These are phyloP conservation scores for Sphinx pinastri DNA, from an alignment of 2,888 invertebrate genomes.

Conservation along the genomic window DNA sequence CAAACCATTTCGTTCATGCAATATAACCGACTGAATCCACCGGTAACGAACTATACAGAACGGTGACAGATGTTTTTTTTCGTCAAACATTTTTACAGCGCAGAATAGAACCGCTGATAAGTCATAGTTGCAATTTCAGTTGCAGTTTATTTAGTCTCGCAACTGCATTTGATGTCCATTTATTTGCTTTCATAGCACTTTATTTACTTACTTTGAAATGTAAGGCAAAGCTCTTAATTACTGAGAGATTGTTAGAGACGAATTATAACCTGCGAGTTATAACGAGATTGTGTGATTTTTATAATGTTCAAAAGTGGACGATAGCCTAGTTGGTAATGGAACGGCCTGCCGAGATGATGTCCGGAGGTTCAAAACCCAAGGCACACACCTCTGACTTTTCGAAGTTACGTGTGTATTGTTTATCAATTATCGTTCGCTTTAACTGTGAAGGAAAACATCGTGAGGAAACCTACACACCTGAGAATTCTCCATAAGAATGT, in stretches of 20 bases:
- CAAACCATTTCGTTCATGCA: constrained; percentile 35
- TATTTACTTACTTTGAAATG: too few relatives aligned
- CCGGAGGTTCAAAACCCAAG: too few relatives aligned
- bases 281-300: not conserved
- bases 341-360: too few relatives aligned
- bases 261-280: too few relatives aligned
- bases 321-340: not conserved
- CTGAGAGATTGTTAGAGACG: too few relatives aligned
- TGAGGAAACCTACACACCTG: too few relatives aligned
- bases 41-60: constrained; percentile 58
- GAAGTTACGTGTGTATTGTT: too few relatives aligned
- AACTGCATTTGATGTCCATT: not conserved
- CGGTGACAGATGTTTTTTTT: constrained; percentile 52
- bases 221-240: too few relatives aligned
- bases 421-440: too few relatives aligned
- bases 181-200: not conserved
- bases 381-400: too few relatives aligned
- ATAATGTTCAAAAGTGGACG: not conserved
- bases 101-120: constrained; percentile 11
- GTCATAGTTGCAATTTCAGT: constrained; percentile 17
- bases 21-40: constrained; percentile 49
- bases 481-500: too few relatives aligned
- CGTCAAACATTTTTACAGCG: constrained; percentile 44
- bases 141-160: constrained; percentile 12
- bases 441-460: too few relatives aligned